These are phyloP conservation scores for Neogale vison DNA, from an alignment of 2,113 vertebrate genomes.

Conservation along the genomic window DNA sequence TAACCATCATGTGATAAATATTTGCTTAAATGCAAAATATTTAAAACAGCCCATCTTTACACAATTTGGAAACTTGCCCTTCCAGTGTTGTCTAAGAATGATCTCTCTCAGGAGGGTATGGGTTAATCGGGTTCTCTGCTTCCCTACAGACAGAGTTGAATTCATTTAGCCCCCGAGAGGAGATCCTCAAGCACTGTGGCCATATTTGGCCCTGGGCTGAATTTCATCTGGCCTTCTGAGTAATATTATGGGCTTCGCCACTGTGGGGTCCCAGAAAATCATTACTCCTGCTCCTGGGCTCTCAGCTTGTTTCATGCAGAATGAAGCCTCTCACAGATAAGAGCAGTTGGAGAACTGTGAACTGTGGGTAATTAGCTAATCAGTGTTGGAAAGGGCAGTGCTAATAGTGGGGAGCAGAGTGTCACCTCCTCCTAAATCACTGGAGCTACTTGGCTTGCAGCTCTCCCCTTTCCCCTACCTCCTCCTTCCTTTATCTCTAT, in stretches of 20 bases:
- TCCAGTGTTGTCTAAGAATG: not conserved
- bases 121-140: not conserved
- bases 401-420: not conserved
- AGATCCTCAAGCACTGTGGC: not conserved
- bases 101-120: not conserved
- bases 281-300: not conserved
- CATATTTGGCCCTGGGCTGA: not conserved
- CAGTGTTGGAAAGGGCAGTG: not conserved
- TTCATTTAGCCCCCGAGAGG: not conserved
- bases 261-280: not conserved
- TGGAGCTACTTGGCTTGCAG: not conserved
- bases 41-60: not conserved
- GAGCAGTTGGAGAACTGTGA: slow-evolving; percentile 3
- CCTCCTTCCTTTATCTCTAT: not conserved
- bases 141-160: not conserved
- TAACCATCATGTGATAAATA: not conserved
- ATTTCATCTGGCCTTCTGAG: not conserved
- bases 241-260: not conserved
- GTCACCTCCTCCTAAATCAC: not conserved
- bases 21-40: not conserved
- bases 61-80: not conserved
- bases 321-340: not conserved
- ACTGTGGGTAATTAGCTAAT: slow-evolving; percentile 49
- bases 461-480: not conserved
- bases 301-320: slow-evolving; percentile 2